A percentile compares a stretch with the other conserved stretches of the same genome.
These are phyloP conservation scores for Volucella bombylans DNA, from an alignment of 2,888 invertebrate species.

Conservation along the genomic window DNA sequence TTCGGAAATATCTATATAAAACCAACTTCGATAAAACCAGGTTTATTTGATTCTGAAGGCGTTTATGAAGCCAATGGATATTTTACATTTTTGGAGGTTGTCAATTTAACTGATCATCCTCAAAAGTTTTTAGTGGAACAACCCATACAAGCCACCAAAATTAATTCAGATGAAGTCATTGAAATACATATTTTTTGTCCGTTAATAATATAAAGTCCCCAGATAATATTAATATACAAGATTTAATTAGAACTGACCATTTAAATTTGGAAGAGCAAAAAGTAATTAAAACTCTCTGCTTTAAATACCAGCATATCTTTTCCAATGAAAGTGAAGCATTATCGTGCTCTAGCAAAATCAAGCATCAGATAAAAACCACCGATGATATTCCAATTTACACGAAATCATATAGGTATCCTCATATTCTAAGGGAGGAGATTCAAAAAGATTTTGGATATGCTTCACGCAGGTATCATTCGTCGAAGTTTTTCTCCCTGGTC, in stretches of 20 bases:
- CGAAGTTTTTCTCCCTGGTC: conserved; percentile 58
- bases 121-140: background rate
- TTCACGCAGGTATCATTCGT: conserved; percentile 33
- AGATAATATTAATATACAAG: background rate
- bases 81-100: too few relatives aligned
- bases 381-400: conserved; percentile 38
- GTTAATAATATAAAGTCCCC: background rate
- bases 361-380: conserved; percentile 34
- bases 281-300: conserved; percentile 16
- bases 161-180: background rate
- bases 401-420: conserved; percentile 32
- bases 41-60: too few relatives aligned
- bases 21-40: too few relatives aligned
- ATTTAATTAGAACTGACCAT: conserved; percentile 26
- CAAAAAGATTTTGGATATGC: too few relatives aligned
- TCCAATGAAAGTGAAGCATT: conserved; percentile 41
- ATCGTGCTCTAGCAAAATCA: conserved; percentile 50
- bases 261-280: conserved; percentile 11
- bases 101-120: too few relatives aligned
- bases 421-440: conserved; percentile 37
- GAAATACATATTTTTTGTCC: conserved; percentile 7
- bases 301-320: conserved; percentile 48
- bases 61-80: background rate
- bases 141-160: background rate
- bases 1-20: too few relatives aligned